Conservation (phyloP, 2,888 invertebrate genomes). For the Archaeoteleia sp. region DNA sequence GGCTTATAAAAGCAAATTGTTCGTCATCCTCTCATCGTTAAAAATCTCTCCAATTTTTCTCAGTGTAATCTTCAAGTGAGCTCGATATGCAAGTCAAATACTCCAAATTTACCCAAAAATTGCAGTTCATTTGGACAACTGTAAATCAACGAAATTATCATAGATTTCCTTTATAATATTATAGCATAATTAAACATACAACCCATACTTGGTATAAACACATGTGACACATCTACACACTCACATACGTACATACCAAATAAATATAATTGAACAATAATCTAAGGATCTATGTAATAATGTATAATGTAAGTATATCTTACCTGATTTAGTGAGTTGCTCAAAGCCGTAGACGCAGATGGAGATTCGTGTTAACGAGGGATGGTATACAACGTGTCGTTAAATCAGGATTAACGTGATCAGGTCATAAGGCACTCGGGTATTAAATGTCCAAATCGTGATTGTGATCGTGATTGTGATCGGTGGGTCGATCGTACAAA, state of each 20-base stretch:
- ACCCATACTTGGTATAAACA: constrained; percentile 10
- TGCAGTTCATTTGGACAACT: too few relatives aligned
- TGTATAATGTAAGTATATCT: constrained; percentile 39
- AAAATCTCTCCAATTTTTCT: too few relatives aligned
- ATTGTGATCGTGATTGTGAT: constrained; percentile 17
- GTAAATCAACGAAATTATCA: too few relatives aligned
- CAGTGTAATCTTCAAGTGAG: too few relatives aligned
- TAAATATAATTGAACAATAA: constrained; percentile 21
- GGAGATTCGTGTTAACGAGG: constrained; percentile 23
- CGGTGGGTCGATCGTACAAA: constrained; percentile 20
- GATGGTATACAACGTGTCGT: constrained; percentile 21
- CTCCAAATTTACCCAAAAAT: too few relatives aligned
- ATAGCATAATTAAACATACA: neutral
- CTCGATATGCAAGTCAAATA: too few relatives aligned
- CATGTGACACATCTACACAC: constrained; percentile 28
- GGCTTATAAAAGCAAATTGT: too few relatives aligned
- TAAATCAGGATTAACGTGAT: constrained; percentile 35
- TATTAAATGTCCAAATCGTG: constrained; percentile 30
- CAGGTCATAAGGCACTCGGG: constrained; percentile 53
- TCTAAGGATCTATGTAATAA: constrained; percentile 24
- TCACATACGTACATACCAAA: constrained; percentile 28
- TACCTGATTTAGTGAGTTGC: constrained; percentile 44
- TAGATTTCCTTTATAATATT: too few relatives aligned
- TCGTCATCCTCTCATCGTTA: too few relatives aligned
- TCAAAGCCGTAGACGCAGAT: constrained; percentile 32